phyloP scores from a whole-genome alignment of 2,113 vertebrate genomes.

The Rhabdornis inornatus region DNA sequence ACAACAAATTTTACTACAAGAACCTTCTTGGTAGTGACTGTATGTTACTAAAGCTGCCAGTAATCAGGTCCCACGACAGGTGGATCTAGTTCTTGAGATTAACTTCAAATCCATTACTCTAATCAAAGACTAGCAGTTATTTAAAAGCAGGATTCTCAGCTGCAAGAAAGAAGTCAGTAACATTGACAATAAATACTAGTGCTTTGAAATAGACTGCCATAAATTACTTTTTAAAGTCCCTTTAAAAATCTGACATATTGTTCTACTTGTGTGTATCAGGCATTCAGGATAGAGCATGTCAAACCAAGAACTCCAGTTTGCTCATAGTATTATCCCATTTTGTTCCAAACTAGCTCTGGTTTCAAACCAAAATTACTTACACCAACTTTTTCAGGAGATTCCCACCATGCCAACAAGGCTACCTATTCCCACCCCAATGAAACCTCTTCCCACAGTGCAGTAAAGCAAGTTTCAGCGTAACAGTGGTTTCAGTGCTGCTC shows the following conservation, averaged over 20 bases:
- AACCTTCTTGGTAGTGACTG: not conserved
- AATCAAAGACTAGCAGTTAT: not conserved
- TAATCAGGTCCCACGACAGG: not conserved
- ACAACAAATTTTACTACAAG: not conserved
- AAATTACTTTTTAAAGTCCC: no score
- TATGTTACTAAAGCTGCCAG: not conserved
- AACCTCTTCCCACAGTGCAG: accelerated
- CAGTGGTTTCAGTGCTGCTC: not conserved
- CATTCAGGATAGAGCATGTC: not conserved
- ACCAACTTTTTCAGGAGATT: not conserved
- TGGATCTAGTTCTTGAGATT: not conserved
- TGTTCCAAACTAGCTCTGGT: not conserved
- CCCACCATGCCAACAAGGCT: not conserved
- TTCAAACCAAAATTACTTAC: not conserved
- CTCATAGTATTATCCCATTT: not conserved
- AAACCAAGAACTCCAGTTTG: not conserved
- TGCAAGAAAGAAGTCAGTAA: not conserved
- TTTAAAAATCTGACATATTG: not conserved
- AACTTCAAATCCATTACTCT: not conserved
- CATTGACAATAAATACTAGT: not conserved
- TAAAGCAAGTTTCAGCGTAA: not conserved
- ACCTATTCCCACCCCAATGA: accelerated
- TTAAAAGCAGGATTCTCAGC: not conserved
- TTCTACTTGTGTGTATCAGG: not conserved
- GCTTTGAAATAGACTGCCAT: not conserved